Percentiles rank a stretch among this genome's conserved stretches.
phyloP scores from a whole-genome alignment of 64 coral and sea anemone genomes.

The Pocillopora verrucosa region DNA sequence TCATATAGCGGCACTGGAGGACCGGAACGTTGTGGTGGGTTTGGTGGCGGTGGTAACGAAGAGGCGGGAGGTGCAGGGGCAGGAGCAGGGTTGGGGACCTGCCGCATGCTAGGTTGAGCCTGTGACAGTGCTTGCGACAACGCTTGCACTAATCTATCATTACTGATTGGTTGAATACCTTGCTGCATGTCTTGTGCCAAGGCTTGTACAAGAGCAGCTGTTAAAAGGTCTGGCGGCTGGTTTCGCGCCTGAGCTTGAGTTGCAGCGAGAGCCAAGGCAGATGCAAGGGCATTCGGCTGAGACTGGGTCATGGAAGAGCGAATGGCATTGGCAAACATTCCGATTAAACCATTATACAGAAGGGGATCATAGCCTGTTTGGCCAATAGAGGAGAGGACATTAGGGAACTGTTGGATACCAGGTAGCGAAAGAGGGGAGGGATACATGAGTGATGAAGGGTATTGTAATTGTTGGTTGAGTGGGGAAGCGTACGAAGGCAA shows the following conservation, averaged over 20 bases:
- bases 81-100: neutral
- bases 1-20: neutral
- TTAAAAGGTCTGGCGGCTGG: constrained; percentile 51
- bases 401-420: neutral
- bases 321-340: constrained; percentile 55
- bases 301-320: constrained; percentile 38
- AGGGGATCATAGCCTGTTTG: constrained; percentile 14
- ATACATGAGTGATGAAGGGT: neutral
- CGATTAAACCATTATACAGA: constrained; percentile 2
- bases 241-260: constrained; percentile 45
- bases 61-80: neutral
- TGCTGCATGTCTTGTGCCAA: constrained; percentile 44
- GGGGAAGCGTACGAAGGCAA: neutral
- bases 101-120: neutral
- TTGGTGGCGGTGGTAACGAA: neutral
- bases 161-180: constrained; percentile 32
- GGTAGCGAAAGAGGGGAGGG: neutral
- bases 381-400: no score
- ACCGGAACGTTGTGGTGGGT: neutral
- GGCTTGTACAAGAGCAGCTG: constrained; percentile 58
- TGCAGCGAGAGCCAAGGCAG: constrained; percentile 33
- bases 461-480: neutral
- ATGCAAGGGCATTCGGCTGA: constrained; percentile 43
- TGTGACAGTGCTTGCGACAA: constrained; percentile 32
- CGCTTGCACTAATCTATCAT: constrained; percentile 9